Evolutionary conservation across 1,140 invertebrate species (phyloP).

Genomic region (Dreissena polymorpha): DNA sequence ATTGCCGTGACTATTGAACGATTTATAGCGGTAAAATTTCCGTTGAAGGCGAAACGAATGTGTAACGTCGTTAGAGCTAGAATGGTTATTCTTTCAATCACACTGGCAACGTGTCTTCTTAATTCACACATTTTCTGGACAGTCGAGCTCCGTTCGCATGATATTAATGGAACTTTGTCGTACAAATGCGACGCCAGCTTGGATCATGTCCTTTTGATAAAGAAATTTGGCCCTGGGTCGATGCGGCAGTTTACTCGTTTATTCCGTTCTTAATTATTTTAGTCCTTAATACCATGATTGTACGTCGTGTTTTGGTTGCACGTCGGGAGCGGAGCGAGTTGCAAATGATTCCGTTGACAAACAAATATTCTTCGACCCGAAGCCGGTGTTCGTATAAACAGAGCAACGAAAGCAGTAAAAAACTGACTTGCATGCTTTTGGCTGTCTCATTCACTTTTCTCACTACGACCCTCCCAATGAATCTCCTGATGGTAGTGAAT

Average conservation of each 20-base stretch:
- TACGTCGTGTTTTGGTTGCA: constrained; percentile 59
- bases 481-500: constrained; percentile 70
- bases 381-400: not conserved
- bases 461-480: constrained; percentile 78
- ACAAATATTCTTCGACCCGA: too few species aligned
- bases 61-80: constrained; percentile 71
- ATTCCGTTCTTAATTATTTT: constrained; percentile 71
- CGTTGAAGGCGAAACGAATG: constrained; percentile 70
- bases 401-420: constrained; percentile 61
- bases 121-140: constrained; percentile 76
- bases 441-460: constrained; percentile 77
- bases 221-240: constrained; percentile 72
- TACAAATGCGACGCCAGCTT: constrained; percentile 51
- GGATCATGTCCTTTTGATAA: constrained; percentile 47
- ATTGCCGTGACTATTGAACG: constrained; percentile 78
- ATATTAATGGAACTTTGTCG: constrained; percentile 21
- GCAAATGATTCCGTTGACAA: not conserved
- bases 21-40: constrained; percentile 76
- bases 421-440: constrained; percentile 76
- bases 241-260: constrained; percentile 74
- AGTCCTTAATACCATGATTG: constrained; percentile 68
- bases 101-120: constrained; percentile 61
- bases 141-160: constrained; percentile 20
- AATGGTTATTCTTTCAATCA: constrained; percentile 61
- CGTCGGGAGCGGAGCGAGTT: constrained; percentile 30